Percentiles rank a stretch among this genome's conserved stretches.
phyloP scores from a whole-genome alignment of 2,113 vertebrate species.

The Chlamydotis undulata region DNA sequence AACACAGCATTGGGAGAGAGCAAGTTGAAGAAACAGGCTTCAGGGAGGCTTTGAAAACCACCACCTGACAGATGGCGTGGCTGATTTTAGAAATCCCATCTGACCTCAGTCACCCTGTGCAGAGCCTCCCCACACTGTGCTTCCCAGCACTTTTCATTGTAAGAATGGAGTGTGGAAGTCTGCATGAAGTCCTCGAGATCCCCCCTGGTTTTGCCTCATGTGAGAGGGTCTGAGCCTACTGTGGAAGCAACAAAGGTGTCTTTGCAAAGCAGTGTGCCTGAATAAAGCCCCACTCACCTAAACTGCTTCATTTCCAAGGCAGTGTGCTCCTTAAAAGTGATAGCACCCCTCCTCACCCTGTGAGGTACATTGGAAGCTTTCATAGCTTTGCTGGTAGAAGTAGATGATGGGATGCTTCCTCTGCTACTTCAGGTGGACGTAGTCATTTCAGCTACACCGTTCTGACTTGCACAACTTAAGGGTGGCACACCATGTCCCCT shows the following conservation, averaged over 20 bases:
- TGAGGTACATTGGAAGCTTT: background rate
- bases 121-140: background rate
- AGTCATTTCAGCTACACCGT: background rate
- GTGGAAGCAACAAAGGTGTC: background rate
- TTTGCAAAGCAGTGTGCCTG: background rate
- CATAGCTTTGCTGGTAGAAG: background rate
- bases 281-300: background rate
- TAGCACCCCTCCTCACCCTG: background rate
- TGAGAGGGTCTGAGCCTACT: background rate
- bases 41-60: background rate
- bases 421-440: background rate
- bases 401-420: background rate
- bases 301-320: background rate
- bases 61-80: background rate
- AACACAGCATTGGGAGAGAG: rapidly evolving
- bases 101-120: background rate
- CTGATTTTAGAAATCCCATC: background rate
- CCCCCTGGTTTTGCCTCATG: background rate
- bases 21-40: background rate
- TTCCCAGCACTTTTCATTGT: background rate
- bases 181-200: background rate
- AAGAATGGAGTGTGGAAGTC: background rate
- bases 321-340: background rate
- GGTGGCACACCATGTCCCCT: background rate
- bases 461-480: background rate